Evolutionary conservation across 2,888 invertebrate genomes (phyloP).

Genomic region (Lithodes maja): DNA sequence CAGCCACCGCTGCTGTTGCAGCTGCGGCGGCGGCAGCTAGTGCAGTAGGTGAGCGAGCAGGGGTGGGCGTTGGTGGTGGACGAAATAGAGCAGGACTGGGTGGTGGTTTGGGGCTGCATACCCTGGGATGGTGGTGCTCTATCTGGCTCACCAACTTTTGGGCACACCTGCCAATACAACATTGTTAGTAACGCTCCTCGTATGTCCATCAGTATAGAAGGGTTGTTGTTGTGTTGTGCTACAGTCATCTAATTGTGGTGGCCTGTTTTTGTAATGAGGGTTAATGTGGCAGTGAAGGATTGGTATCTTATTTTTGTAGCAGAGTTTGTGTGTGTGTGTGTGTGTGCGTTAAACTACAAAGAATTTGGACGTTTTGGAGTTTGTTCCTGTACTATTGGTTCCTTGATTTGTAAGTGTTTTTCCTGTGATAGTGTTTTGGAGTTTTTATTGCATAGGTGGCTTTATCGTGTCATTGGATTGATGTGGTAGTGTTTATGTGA

Average conservation of each 20-base stretch:
- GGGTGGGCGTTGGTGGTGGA: constrained; percentile 33
- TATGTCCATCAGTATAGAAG: background rate
- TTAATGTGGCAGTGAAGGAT: too few species aligned
- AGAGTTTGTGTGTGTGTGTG: background rate
- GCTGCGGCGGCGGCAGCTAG: constrained; percentile 3
- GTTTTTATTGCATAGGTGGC: background rate
- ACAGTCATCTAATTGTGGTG: background rate
- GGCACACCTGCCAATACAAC: constrained; percentile 55
- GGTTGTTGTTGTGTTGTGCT: background rate
- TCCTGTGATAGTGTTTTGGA: background rate
- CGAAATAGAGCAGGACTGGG: constrained; percentile 26
- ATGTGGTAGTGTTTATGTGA: constrained; percentile 6
- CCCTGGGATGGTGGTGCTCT: constrained; percentile 57
- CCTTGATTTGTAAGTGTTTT: too few species aligned
- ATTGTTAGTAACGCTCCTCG: background rate
- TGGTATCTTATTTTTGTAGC: background rate
- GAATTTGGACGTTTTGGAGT: too few species aligned
- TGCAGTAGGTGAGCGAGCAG: constrained; percentile 28
- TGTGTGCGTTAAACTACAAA: background rate
- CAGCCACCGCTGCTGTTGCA: background rate
- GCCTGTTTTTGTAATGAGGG: background rate
- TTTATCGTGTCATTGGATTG: background rate
- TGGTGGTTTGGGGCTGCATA: constrained; percentile 34
- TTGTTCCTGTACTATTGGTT: too few species aligned
- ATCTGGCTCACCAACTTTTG: constrained; percentile 66